Conservation (phyloP, 2,888 invertebrate species). For the Zhengitettix transpicula region DNA sequence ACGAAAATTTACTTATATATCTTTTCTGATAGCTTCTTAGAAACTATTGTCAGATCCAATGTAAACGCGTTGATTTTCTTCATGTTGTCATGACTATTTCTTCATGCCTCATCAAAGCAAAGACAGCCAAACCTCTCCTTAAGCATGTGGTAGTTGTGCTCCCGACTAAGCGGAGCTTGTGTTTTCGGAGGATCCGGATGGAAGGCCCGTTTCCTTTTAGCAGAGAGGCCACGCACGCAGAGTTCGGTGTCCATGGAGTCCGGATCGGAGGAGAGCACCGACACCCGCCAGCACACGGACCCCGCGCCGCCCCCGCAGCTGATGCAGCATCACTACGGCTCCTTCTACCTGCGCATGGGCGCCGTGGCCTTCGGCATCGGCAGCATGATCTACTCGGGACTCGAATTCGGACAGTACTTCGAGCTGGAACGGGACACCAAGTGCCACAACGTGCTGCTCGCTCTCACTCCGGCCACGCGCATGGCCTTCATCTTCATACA, state of each 20-base stretch:
- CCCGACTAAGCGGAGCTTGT: no score
- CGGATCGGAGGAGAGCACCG: conserved; percentile 7
- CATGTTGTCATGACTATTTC: no score
- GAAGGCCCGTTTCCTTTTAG: no score
- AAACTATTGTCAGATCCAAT: no score
- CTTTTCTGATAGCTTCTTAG: no score
- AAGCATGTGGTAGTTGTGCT: no score
- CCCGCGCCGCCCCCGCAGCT: background rate
- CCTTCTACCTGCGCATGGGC: conserved; percentile 84
- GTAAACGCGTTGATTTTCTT: no score
- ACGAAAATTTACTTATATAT: no score
- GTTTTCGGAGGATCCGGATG: no score
- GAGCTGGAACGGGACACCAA: conserved; percentile 78
- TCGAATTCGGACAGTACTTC: conserved; percentile 90
- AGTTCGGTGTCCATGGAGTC: conserved; percentile 10
- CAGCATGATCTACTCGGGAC: conserved; percentile 90
- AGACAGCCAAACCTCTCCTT: no score
- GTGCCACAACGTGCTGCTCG: conserved; percentile 80
- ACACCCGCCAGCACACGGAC: conserved; percentile 17
- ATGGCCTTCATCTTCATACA: conserved; percentile 95
- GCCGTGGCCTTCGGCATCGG: conserved; percentile 93
- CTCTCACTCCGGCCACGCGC: conserved; percentile 76
- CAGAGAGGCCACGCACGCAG: conserved; percentile 5
- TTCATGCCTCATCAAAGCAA: no score
- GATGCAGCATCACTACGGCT: conserved; percentile 51